These are phyloP conservation scores for Ibidorhyncha struthersii DNA, from an alignment of 2,113 vertebrate species.

Conservation along the genomic window DNA sequence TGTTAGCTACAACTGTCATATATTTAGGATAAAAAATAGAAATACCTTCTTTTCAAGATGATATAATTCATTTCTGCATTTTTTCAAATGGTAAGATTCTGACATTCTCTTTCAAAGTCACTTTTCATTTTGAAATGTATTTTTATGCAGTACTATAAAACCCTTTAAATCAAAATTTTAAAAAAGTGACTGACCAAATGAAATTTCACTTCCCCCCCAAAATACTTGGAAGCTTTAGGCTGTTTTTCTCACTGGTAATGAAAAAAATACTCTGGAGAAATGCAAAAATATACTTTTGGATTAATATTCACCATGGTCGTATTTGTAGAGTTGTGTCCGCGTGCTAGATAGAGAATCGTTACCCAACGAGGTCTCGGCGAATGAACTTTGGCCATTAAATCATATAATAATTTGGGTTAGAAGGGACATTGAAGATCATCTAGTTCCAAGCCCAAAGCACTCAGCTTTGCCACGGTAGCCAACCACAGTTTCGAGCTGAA, in stretches of 20 bases:
- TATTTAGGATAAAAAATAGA: neutral
- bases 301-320: accelerated
- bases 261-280: neutral
- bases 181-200: neutral
- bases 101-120: neutral
- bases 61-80: neutral
- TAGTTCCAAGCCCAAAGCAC: neutral
- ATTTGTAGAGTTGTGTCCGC: neutral
- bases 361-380: accelerated
- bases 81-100: neutral
- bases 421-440: neutral
- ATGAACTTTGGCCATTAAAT: too few species aligned
- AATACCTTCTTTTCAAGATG: neutral
- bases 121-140: neutral
- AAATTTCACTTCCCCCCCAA: neutral
- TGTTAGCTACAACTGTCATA: neutral
- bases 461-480: accelerated
- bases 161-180: neutral
- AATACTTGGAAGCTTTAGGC: neutral
- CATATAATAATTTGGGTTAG: neutral
- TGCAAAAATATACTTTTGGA: neutral
- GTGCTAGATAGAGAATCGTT: accelerated
- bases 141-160: neutral
- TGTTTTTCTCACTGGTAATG: neutral
- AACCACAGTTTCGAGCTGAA: neutral